Evolutionary conservation across 2,113 vertebrate genomes (phyloP), one percentile per base, ranked within the genome.

Genomic region (Lamprologus tigripictilis): DNA sequence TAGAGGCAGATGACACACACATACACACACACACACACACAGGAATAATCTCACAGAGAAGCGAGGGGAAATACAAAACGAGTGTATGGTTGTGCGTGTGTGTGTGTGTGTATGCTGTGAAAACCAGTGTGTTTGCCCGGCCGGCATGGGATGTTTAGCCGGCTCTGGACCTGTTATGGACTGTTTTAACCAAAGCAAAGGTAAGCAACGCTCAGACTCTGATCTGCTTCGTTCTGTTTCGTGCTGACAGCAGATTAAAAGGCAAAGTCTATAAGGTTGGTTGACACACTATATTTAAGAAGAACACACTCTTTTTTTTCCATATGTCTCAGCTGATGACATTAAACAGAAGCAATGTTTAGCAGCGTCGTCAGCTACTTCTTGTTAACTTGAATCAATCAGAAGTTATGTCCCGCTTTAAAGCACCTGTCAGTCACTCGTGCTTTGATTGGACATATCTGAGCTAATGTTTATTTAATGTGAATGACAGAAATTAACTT

Each of bases 1-100:
- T 95, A 91, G 86, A 82, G 84, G 26, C 91, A 90, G 92, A 92
- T 93, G 92, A 94, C 93, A 94, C 89, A 88, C 87, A 78, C 89
- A 86, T 17, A 55, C 63, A 55, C 63, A 73, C 71, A 76, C 12
- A 57, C 9, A n/a, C 61, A 21, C 3, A 66, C 28, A 51, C 10
- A 3, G 81, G 79, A 86, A 73, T 91, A 89, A 86, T 93, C 93
- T 88, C 61, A 47, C 58, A 71, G 84, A 47, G 86, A 33, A 88
- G 81, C 79, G 84, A 40, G 49, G 8, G 86, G 89, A 61, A 87
- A 84, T 55, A 83, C 83, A 87, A 84, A 88, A 80, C 26, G 12
- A 61, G 83, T 13, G 42, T 45, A 86, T 86, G 68, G 40, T 19
- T 54, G 55, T 58, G 80, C 10, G 12, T 31, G 84, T 66, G 40